phyloP scores from a whole-genome alignment of 2,888 invertebrate species.

The Tanypteryx hageni region DNA sequence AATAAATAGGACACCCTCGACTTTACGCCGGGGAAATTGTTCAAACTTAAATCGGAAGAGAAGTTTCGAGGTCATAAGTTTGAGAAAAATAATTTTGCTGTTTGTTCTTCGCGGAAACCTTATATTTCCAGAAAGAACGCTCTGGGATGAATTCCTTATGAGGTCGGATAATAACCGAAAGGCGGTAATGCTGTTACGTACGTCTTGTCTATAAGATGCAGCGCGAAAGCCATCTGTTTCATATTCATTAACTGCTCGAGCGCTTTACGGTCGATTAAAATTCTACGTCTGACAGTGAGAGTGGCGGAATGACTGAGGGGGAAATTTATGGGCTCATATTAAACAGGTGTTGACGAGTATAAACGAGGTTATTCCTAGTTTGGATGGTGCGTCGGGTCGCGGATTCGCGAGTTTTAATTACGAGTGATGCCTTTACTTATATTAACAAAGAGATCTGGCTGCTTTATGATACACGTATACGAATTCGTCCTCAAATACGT shows the following conservation, averaged over 20 bases:
- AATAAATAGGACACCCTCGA: background rate
- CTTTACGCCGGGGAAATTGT: background rate
- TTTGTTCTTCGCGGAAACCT: background rate
- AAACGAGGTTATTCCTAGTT: background rate
- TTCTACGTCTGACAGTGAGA: background rate
- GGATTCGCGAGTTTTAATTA: too few species aligned
- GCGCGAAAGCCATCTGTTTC: background rate
- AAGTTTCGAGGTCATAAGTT: too few species aligned
- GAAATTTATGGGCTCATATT: conserved; percentile 11
- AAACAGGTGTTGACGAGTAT: background rate
- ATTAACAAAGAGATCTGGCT: background rate
- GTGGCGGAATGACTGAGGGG: background rate
- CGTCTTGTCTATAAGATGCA: background rate
- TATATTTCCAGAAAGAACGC: background rate
- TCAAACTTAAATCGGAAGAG: background rate
- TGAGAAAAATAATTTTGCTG: too few species aligned
- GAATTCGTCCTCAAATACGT: background rate
- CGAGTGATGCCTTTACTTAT: background rate
- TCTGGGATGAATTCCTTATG: background rate
- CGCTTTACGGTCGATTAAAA: background rate
- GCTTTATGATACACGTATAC: background rate
- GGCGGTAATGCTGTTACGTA: background rate
- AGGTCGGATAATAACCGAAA: background rate
- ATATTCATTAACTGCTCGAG: background rate
- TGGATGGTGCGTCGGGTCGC: background rate